Evolutionary conservation across 2,113 vertebrate species (phyloP).

Genomic region (Hucho hucho): DNA sequence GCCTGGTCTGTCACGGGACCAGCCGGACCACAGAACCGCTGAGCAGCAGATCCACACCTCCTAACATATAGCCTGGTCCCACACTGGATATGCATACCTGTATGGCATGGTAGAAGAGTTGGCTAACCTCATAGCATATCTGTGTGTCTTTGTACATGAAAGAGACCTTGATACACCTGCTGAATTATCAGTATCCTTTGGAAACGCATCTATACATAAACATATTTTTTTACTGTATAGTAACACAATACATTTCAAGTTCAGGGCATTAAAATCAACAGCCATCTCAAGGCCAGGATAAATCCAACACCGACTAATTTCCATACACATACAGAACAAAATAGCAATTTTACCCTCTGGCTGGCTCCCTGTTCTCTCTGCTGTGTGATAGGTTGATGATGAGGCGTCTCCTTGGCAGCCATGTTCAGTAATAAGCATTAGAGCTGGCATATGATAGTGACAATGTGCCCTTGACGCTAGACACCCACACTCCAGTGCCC

Average conservation of each 20-base stretch:
- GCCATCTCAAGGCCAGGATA: background rate
- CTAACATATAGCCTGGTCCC: background rate
- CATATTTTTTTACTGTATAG: background rate
- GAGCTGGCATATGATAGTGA: slow-evolving; percentile 33
- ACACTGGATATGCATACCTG: no score
- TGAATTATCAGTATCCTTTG: background rate
- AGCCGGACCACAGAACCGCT: background rate
- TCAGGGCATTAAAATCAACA: background rate
- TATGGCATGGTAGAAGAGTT: no score
- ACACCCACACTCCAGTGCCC: slow-evolving; percentile 36
- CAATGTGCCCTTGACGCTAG: slow-evolving; percentile 30
- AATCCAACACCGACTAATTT: background rate
- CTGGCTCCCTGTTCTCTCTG: background rate
- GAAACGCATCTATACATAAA: background rate
- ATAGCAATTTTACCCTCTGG: no score
- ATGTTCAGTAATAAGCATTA: slow-evolving; percentile 32
- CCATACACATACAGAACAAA: no score
- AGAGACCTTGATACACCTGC: background rate
- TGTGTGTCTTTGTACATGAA: no score
- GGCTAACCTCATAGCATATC: no score
- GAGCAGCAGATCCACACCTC: background rate
- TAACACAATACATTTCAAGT: background rate
- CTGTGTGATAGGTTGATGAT: slow-evolving; percentile 16
- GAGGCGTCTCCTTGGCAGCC: slow-evolving; percentile 20
- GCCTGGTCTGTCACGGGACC: background rate